Conservation (phyloP, 2,888 invertebrate genomes). For the Epinotia ramella region DNA sequence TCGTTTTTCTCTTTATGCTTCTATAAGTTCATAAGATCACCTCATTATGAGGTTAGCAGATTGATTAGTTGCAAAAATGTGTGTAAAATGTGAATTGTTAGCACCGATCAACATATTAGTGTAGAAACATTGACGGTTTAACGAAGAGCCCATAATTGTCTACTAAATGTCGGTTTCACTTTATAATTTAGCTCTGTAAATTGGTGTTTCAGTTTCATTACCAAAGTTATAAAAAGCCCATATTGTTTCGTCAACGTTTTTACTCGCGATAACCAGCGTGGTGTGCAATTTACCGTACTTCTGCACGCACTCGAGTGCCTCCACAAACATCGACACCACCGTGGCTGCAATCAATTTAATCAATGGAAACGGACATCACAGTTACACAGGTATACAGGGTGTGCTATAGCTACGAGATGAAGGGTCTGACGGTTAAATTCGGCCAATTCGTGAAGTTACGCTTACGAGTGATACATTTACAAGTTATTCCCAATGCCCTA, state of each 20-base stretch:
- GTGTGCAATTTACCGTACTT: constrained; percentile 9
- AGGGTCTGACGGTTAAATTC: too few relatives aligned
- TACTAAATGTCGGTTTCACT: constrained; percentile 1
- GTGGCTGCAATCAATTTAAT: constrained; percentile 14
- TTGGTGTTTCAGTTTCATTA: constrained; percentile 20
- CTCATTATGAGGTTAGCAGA: too few relatives aligned
- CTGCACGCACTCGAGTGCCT: constrained; percentile 20
- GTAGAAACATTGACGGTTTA: too few relatives aligned
- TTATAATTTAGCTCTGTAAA: not conserved
- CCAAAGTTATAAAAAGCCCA: constrained; percentile 1
- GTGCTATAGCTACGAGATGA: not conserved
- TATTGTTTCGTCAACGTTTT: constrained; percentile 11
- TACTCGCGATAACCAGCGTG: not conserved
- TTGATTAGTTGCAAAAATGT: too few relatives aligned
- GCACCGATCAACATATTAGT: too few relatives aligned
- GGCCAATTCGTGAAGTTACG: too few relatives aligned
- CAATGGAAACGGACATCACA: constrained; percentile 15
- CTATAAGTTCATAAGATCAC: too few relatives aligned
- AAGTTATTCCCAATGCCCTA: too few relatives aligned
- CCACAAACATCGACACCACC: too few relatives aligned
- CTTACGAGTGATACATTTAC: too few relatives aligned
- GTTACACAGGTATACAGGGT: not conserved
- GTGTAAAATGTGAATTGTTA: too few relatives aligned
- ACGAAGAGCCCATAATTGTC: not conserved
- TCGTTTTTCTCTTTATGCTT: too few relatives aligned